These are phyloP conservation scores for Hedychridium roseum DNA, from an alignment of 2,888 invertebrate genomes.

Conservation along the genomic window DNA sequence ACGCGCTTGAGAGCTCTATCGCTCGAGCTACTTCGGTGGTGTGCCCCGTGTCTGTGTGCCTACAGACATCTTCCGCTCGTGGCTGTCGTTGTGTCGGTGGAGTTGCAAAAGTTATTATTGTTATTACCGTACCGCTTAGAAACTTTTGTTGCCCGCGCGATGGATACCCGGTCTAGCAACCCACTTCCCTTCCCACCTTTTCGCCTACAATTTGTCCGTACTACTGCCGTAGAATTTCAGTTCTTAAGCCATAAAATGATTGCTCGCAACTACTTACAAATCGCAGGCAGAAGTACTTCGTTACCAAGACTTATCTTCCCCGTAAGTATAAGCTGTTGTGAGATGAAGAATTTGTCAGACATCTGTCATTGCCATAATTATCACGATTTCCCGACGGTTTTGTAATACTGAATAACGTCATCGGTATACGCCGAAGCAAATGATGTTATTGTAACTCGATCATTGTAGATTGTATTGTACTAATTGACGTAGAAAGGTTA, in stretches of 20 bases:
- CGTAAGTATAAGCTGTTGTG: too few species aligned
- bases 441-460: too few species aligned
- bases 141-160: slow-evolving; percentile 59
- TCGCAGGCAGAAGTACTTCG: too few species aligned
- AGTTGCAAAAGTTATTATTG: slow-evolving; percentile 64
- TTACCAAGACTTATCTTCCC: too few species aligned
- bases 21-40: slow-evolving; percentile 18
- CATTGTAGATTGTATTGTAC: too few species aligned
- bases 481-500: too few species aligned
- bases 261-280: too few species aligned
- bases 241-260: neutral
- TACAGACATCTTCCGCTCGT: slow-evolving; percentile 6
- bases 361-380: too few species aligned
- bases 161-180: slow-evolving; percentile 40
- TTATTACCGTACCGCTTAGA: slow-evolving; percentile 63
- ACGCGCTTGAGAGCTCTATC: slow-evolving; percentile 52
- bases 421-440: too few species aligned
- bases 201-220: slow-evolving; percentile 10
- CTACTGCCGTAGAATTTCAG: neutral
- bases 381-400: too few species aligned
- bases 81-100: slow-evolving; percentile 35
- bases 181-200: slow-evolving; percentile 12
- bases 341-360: too few species aligned
- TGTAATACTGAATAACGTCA: too few species aligned
- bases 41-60: neutral